Base-by-base conservation (phyloP, 2,888 invertebrate species). In the Celastrina argiolus region DNA sequence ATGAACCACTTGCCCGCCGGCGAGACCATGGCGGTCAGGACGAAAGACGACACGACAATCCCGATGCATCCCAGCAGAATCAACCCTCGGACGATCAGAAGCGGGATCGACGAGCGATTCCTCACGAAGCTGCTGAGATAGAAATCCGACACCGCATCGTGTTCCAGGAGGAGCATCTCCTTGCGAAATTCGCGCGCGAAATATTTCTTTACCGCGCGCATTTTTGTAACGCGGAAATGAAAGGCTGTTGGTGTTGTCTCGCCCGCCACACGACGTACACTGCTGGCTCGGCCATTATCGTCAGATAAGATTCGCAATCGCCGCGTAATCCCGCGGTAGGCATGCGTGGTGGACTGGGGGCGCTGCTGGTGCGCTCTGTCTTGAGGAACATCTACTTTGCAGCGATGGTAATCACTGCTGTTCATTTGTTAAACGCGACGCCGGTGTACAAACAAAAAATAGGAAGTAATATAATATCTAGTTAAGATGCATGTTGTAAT, bases 111-210 rank as follows among this genome's bases (percentile, higher is more conserved):
- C 0, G 87, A 83, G 2, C 77, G 74, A 68, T 81, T 83, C 7
- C 70, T 79, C 72, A 87, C 87, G 71, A 81, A 84, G 64, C 79
- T 79, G 51, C 81, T 74, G 0, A 85, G 36, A 68, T 83, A 84
- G 72, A 89, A 90, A 68, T 87, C 84, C 2, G 82, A 70, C 0
- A 74, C 71, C 26, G 72, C 72, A 1, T 86, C 85, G 67, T 86
- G 79, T 58, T 86, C 76, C 51, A 88, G 74, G 5, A 65, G 68
- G 34, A 85, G 78, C 73, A 73, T 84, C 1, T 75, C 72, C 59
- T 67, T 39, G 67, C 75, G 75, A 66, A 85, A 81, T 66, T 90
- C 81, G 4, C 73, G 75, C 70, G 75, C 81, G 34, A 85, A 84
- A 75, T 85, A 87, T 66, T 78, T 78, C 71, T 80, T 81, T 10